phyloP scores from a whole-genome alignment of 2,888 invertebrate species.

The Julus scanicus region DNA sequence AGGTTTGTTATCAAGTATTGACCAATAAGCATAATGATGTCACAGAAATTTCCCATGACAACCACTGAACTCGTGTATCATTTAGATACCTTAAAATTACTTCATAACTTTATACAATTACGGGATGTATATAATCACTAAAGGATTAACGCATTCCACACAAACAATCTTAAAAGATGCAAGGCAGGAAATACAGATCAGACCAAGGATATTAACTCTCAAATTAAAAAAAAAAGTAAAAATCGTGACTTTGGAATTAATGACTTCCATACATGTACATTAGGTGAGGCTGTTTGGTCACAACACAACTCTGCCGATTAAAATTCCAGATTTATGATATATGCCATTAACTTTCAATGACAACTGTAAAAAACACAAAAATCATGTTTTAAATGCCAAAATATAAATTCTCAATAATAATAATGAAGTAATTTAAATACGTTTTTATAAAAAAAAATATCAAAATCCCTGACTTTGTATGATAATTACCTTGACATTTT shows the following conservation, averaged over 20 bases:
- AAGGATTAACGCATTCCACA: not conserved
- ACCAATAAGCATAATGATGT: too few species aligned
- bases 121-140: too few species aligned
- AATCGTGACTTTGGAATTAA: not conserved
- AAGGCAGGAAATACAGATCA: not conserved
- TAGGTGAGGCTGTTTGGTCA: not conserved
- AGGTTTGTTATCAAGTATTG: too few species aligned
- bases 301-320: too few species aligned
- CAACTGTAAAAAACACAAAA: too few species aligned
- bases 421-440: not conserved
- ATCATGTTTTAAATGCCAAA: too few species aligned
- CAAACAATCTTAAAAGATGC: not conserved
- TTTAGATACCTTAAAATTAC: too few species aligned
- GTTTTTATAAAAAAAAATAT: not conserved
- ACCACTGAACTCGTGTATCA: too few species aligned
- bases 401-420: not conserved
- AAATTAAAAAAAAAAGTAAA: not conserved
- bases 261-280: not conserved
- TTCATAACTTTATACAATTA: too few species aligned
- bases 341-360: too few species aligned
- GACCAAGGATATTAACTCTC: not conserved
- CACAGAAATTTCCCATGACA: too few species aligned
- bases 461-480: not conserved
- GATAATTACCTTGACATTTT: not conserved
- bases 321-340: too few species aligned